phyloP scores from a whole-genome alignment of 2,888 invertebrate genomes.

The Drosophila atripex region DNA sequence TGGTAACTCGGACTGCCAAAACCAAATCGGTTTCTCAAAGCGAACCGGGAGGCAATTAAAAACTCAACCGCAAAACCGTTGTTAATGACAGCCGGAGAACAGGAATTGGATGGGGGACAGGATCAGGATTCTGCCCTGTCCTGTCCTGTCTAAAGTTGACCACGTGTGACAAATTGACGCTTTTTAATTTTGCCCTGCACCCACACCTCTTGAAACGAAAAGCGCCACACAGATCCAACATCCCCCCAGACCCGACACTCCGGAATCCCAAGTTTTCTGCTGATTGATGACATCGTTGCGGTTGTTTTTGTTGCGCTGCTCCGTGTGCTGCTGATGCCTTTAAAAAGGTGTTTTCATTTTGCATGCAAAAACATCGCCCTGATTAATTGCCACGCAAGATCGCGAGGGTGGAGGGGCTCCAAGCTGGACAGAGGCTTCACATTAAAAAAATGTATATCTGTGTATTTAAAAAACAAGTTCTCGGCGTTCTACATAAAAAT shows the following conservation, averaged over 20 bases:
- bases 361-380: slow-evolving; percentile 72
- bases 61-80: slow-evolving; percentile 61
- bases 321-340: slow-evolving; percentile 27
- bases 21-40: slow-evolving; percentile 29
- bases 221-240: slow-evolving; percentile 39
- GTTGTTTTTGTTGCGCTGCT: slow-evolving; percentile 34
- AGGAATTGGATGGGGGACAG: slow-evolving; percentile 10
- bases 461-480: not conserved
- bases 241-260: slow-evolving; percentile 1
- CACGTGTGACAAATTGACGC: slow-evolving; percentile 82
- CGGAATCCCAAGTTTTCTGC: slow-evolving; percentile 49
- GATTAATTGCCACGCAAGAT: slow-evolving; percentile 81
- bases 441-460: not conserved
- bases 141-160: slow-evolving; percentile 40
- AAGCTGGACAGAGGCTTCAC: slow-evolving; percentile 29
- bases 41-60: slow-evolving; percentile 59
- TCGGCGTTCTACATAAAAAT: not conserved
- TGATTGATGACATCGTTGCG: slow-evolving; percentile 74
- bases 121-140: slow-evolving; percentile 6
- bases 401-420: slow-evolving; percentile 32
- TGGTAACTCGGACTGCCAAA: slow-evolving; percentile 18
- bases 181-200: slow-evolving; percentile 77
- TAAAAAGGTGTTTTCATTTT: slow-evolving; percentile 77
- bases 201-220: slow-evolving; percentile 43
- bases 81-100: slow-evolving; percentile 52